Evolutionary conservation across 2,113 vertebrate genomes (phyloP).

Genomic region (Pica pica): DNA sequence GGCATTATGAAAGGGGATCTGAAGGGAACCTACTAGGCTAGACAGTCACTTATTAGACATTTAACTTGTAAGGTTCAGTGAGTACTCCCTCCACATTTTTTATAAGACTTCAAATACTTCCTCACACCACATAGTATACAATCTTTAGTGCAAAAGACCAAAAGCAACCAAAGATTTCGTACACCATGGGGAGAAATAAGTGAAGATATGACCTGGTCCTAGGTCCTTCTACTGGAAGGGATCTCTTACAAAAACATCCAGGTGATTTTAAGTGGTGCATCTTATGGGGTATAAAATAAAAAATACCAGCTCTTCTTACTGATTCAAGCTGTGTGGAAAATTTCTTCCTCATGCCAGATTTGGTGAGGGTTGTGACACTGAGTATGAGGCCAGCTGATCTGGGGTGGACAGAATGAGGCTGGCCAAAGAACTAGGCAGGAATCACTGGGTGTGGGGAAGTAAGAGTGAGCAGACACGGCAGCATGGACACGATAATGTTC

Average conservation of each 20-base stretch:
- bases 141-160: not conserved
- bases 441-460: fast-evolving
- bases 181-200: not conserved
- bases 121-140: not conserved
- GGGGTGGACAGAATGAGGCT: not conserved
- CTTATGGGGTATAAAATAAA: not conserved
- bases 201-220: not conserved
- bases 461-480: not conserved
- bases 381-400: not conserved
- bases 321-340: not conserved
- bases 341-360: not conserved
- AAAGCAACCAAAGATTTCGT: not conserved
- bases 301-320: not conserved
- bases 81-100: not conserved
- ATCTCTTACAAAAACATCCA: not conserved
- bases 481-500: not conserved
- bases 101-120: not conserved
- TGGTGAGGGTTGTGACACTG: not conserved
- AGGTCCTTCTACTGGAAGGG: not conserved
- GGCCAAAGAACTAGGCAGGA: not conserved
- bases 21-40: not conserved
- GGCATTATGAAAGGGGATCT: not conserved
- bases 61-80: not conserved
- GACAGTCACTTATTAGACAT: not conserved
- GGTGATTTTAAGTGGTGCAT: not conserved